Evolutionary conservation across 2,113 vertebrate species (phyloP), one percentile per base, ranked within the genome.

Genomic region (Chunga burmeisteri): DNA sequence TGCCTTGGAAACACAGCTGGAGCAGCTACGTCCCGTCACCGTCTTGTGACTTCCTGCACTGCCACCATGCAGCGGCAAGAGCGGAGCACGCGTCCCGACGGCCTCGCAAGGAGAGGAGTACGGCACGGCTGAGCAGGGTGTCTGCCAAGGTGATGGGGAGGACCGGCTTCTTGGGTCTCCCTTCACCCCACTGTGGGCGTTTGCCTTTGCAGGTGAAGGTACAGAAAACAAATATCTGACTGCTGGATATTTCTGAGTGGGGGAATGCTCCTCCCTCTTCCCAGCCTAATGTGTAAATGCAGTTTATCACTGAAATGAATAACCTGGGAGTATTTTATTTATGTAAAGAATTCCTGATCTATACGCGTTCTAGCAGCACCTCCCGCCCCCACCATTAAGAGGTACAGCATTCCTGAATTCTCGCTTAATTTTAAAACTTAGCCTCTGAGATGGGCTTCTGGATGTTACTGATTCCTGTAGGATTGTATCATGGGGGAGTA

Each of bases 1-100:
- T 96, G 98, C 99, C 75, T 91, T 99, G 98, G 99, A 99, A 98
- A 98, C 98, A 4, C 99, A 99, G 97, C 96, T 99, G 98, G 99
- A 99, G 71, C 98, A 98, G 70, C 98, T 99, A 47, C 99, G 99
- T 58, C 99, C 99, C 21, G 95, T 99, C 95, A 98, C 99, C 4
- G 99, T 99, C 13, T 97, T 98, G 86, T 99, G 98, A 99, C 96
- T 38, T 59, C 83, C 88, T 1, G 2, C 66, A 4, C 8, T 8
- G 16, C 71, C 1, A 0, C 71, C 1, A 0, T 81, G 71, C 72
- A 75, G 19, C 52, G 10, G 88, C 53, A 44, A 42, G 36, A 90
- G 74, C 15, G 38, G 91, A 96, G 62, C 65, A 30, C 6, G 52
- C 17, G 53, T 70, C 90, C 84, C 34, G n/a, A 84, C 81, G 80